Base-by-base conservation (phyloP, 2,888 invertebrate genomes). In the Melangyna quadrimaculata region DNA sequence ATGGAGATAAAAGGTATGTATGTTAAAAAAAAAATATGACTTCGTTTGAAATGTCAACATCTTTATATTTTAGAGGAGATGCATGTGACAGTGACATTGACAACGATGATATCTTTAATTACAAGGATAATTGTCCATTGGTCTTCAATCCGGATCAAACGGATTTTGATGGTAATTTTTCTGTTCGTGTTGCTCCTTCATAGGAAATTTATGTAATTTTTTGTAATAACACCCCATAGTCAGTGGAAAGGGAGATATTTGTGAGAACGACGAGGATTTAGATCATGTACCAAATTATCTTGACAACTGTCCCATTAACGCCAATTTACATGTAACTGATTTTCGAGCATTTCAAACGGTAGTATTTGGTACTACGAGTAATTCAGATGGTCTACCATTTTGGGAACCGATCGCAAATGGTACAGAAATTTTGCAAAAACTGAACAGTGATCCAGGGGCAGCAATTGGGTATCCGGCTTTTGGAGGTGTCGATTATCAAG, bases 251-350 rank as follows among this genome's bases (percentile, higher is more conserved):
- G 98, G 98, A 0, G 98, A 99, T 89, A 94, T 93, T 1, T 99
- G 99, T 89, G 95, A 96, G 89, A 94, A 95, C 37, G 98, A 99
- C 90, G 94, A 93, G 88, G 98, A 98, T 89, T 95, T 95, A 0
- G 99, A 99, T 91, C 94, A 94, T 17, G 94, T 96, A 0, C 94
- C 94, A 0, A 96, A 99, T 90, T 93, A 94, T 22, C 91, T 95
- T 2, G 99, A 99, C 91, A 98, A 98, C 89, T 99, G 99, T 89
- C 98, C 98, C 0, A 98, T 98, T 90, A 98, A 99, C 91, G 97
- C 97, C 0, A 94, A 95, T 89, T 97, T 99, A 81, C 96, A 95
- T 92, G 94, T 96, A 9, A 98, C 98, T 0, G 98, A 99, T 91
- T 99, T 99, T 93, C 94, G 97, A 83, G 95, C 96, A 71, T 98